Evolutionary conservation across 2,888 invertebrate genomes (phyloP), one percentile per base, ranked within the genome.

Genomic region (Argynnis bischoffii): DNA sequence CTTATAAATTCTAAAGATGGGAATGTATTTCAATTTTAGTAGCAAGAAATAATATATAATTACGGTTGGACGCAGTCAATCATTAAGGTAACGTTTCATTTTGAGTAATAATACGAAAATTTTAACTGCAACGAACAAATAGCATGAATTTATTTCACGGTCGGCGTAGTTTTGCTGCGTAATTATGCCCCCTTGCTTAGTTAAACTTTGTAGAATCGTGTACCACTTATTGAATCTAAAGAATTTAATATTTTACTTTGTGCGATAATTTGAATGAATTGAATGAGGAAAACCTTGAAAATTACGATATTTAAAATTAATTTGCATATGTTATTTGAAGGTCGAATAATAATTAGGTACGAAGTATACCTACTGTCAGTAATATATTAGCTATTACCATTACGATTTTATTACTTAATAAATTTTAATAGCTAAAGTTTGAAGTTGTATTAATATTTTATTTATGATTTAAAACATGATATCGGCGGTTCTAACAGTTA

Each of bases 111-210:
- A 77, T 69, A 73, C 75, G 73, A 78, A 77, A 77, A 78, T 75
- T 75, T 76, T 70, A 76, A 76, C 71, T 71, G 69, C 72, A 73
- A 74, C 69, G 68, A 66, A 74, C 73, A 74, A 75, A 75, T 74
- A 73, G 69, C 68, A 70, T 72, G 87, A 81, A 85, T 86, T 82
- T 70, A 86, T 88, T 89, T 85, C 82, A 87, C 81, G 89, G 82
- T 78, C 78, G 77, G 78, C 68, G 75, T 76, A 75, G 77, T 85
- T 80, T 76, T 72, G 78, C 77, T 78, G 77, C 81, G 78, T 81
- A 86, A 89, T 89, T 86, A 87, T 76, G 70, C 69, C 71, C 57
- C 73, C 72, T 67, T 69, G 41, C 71, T 67, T 70, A 59, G 65
- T 68, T 56, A 67, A 68, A 64, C 69, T 66, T 67, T 69, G 69